Evolutionary conservation across 2,797 vertebrate genomes (phyloP).

Genomic region (Hydrophis major): DNA sequence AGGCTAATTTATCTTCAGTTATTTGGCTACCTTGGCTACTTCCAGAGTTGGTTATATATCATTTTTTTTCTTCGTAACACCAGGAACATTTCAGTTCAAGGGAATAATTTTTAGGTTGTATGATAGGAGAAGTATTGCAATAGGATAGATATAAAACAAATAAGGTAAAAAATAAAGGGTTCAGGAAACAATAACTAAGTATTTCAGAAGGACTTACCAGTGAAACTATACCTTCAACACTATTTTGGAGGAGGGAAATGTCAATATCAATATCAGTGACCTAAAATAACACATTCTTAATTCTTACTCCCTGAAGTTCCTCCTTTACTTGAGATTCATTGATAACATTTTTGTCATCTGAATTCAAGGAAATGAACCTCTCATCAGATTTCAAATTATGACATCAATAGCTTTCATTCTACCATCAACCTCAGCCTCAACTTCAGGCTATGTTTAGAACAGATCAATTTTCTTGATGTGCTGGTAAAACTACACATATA

Average conservation of each 20-base stretch:
- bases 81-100: neutral
- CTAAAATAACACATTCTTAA: neutral
- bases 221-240: neutral
- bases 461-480: neutral
- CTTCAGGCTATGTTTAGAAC: neutral
- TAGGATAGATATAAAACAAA: neutral
- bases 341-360: neutral
- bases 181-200: neutral
- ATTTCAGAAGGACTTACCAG: neutral
- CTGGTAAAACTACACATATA: neutral
- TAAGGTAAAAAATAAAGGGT: neutral
- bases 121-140: neutral
- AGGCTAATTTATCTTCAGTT: neutral
- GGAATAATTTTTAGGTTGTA: neutral
- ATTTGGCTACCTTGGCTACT: neutral
- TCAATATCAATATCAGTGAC: neutral
- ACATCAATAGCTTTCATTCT: neutral
- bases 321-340: neutral
- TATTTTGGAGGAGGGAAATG: neutral
- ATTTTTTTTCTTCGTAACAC: neutral
- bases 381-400: neutral
- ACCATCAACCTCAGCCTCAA: neutral
- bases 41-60: neutral
- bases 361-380: neutral
- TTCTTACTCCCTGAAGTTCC: neutral